These are phyloP conservation scores for Miichthys miiuy DNA, from an alignment of 2,797 vertebrate species.

Conservation along the genomic window DNA sequence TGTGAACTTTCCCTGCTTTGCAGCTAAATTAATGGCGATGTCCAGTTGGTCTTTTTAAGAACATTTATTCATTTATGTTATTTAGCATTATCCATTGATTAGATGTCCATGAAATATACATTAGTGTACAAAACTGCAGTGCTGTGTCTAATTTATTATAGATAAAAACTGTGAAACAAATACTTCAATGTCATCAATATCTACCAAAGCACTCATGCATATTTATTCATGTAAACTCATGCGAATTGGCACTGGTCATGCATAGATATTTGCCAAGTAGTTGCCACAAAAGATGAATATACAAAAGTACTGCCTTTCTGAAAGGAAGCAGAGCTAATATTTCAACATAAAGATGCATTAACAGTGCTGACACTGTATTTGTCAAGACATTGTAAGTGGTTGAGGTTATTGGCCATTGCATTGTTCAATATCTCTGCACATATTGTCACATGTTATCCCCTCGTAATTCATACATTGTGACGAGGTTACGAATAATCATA, in stretches of 20 bases:
- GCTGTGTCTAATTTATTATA: constrained; percentile 3
- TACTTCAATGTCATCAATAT: constrained; percentile 26
- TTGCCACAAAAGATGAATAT: constrained; percentile 37
- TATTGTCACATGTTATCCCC: constrained; percentile 3
- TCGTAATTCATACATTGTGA: not conserved
- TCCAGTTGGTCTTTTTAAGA: constrained; percentile 4
- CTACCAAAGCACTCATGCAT: constrained; percentile 23
- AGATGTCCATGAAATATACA: constrained; percentile 22
- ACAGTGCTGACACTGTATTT: constrained; percentile 19
- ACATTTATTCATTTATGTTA: constrained; percentile 14
- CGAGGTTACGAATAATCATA: constrained; percentile 12
- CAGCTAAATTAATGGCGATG: constrained; percentile 13
- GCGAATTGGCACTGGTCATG: constrained; percentile 23
- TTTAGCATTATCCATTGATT: constrained; percentile 27
- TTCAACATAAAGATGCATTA: constrained; percentile 34
- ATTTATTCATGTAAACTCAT: constrained; percentile 42
- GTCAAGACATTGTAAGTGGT: constrained; percentile 10
- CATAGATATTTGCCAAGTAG: constrained; percentile 32
- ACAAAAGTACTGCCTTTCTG: constrained; percentile 10
- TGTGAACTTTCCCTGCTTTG: constrained; percentile 35
- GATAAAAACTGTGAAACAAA: constrained; percentile 14
- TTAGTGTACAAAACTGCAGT: constrained; percentile 2
- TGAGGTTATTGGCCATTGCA: constrained; percentile 5
- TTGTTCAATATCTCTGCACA: constrained; percentile 23
- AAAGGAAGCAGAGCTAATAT: constrained; percentile 20